Percentiles rank a stretch among this genome's conserved stretches.
These are phyloP conservation scores for Conops quadrifasciatus DNA, from an alignment of 2,888 invertebrate genomes.

Conservation along the genomic window DNA sequence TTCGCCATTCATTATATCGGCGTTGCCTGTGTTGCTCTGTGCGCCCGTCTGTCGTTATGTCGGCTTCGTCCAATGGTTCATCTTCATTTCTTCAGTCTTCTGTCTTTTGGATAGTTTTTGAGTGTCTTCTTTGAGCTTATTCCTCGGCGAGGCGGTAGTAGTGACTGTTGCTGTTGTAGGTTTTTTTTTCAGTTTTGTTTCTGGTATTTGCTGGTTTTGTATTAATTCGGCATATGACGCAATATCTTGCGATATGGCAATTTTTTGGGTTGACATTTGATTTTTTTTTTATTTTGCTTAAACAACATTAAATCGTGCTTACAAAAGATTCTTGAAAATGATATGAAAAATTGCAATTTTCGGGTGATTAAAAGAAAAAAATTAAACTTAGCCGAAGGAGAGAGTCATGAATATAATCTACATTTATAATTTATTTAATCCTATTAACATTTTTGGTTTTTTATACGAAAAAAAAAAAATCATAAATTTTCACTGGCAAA, in stretches of 20 bases:
- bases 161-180: not conserved
- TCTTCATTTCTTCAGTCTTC: constrained; percentile 4
- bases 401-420: not conserved
- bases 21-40: not conserved
- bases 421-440: no score
- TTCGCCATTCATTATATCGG: not conserved
- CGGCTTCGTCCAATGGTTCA: not conserved
- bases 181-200: not conserved
- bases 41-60: not conserved
- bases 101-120: not conserved
- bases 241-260: constrained; percentile 29
- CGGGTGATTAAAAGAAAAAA: not conserved
- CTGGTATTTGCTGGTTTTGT: constrained; percentile 19
- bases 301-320: not conserved
- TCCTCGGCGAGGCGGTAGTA: not conserved
- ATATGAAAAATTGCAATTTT: not conserved
- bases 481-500: no score
- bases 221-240: constrained; percentile 27
- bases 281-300: constrained; percentile 1
- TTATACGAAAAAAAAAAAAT: no score
- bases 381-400: not conserved
- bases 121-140: no score
- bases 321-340: constrained; percentile 5
- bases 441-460: no score
- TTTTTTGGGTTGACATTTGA: constrained; percentile 27